These are phyloP conservation scores for Motacilla alba DNA, from an alignment of 2,113 vertebrate species.

Conservation along the genomic window DNA sequence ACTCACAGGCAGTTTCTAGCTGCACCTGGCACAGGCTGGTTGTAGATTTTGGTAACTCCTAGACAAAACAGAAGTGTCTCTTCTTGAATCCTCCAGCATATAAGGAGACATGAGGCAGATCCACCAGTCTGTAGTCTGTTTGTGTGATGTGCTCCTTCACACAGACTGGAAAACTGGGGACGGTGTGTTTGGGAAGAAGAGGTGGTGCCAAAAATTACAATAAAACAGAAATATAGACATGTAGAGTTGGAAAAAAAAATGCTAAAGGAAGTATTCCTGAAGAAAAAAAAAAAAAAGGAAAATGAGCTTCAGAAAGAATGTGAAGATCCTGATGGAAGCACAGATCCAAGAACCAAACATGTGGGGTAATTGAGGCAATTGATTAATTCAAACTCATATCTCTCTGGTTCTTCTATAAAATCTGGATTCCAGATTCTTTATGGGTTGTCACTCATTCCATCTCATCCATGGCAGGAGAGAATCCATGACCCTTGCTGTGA, in stretches of 20 bases:
- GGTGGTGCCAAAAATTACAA: not conserved
- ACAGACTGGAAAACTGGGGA: not conserved
- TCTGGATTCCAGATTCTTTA: not conserved
- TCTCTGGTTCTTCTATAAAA: not conserved
- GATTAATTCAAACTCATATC: rapidly evolving
- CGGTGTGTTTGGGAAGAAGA: not conserved
- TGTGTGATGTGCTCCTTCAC: not conserved
- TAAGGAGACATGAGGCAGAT: not conserved
- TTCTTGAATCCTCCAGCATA: not conserved
- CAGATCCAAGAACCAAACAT: not conserved
- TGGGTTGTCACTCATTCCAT: rapidly evolving
- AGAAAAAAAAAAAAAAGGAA: not conserved
- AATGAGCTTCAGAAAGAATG: not conserved
- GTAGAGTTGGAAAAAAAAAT: rapidly evolving
- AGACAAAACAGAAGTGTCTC: not conserved
- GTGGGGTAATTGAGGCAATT: not conserved
- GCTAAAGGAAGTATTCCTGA: not conserved
- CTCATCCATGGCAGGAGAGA: not conserved
- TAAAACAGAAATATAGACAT: not conserved
- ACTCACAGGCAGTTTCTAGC: not conserved
- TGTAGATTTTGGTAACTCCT: not conserved
- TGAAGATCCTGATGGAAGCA: not conserved
- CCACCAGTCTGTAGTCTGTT: not conserved
- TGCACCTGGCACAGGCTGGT: not conserved
- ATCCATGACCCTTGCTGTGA: not conserved